Conservation (phyloP, 1,140 invertebrate species). For the Drosophila asahinai region DNA sequence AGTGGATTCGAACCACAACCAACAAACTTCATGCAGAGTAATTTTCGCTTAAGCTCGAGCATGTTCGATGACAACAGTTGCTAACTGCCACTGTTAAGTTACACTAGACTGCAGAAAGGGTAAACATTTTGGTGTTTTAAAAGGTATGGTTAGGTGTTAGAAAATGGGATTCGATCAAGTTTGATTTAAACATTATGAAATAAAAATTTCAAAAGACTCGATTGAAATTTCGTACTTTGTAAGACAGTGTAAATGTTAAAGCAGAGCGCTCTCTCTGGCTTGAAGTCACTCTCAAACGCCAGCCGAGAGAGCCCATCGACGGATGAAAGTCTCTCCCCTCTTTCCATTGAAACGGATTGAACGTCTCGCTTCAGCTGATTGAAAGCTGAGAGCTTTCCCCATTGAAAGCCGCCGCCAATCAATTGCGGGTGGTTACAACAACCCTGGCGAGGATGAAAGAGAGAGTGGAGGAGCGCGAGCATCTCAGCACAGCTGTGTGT, state of each 20-base stretch:
- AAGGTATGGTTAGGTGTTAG: no score
- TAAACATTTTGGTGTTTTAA: no score
- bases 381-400: slow-evolving; percentile 44
- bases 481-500: slow-evolving; percentile 62
- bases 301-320: slow-evolving; percentile 2
- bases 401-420: slow-evolving; percentile 35
- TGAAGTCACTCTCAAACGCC: slow-evolving; percentile 6
- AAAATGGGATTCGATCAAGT: no score
- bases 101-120: not conserved
- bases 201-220: no score
- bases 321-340: slow-evolving; percentile 44
- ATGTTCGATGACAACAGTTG: not conserved
- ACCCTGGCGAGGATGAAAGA: slow-evolving; percentile 2
- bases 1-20: not conserved
- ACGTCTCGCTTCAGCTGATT: slow-evolving; percentile 21
- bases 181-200: no score
- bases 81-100: slow-evolving; percentile 1
- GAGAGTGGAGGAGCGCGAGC: slow-evolving; percentile 7
- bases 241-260: not conserved
- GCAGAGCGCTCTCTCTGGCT: not conserved
- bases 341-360: not conserved
- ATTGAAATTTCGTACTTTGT: not conserved
- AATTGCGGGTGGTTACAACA: slow-evolving; percentile 9
- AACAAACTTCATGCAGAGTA: slow-evolving; percentile 6
- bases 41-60: not conserved